Evolutionary conservation across 2,797 vertebrate species (phyloP), one percentile per base, ranked within the genome.

Genomic region (Gouania willdenowi): DNA sequence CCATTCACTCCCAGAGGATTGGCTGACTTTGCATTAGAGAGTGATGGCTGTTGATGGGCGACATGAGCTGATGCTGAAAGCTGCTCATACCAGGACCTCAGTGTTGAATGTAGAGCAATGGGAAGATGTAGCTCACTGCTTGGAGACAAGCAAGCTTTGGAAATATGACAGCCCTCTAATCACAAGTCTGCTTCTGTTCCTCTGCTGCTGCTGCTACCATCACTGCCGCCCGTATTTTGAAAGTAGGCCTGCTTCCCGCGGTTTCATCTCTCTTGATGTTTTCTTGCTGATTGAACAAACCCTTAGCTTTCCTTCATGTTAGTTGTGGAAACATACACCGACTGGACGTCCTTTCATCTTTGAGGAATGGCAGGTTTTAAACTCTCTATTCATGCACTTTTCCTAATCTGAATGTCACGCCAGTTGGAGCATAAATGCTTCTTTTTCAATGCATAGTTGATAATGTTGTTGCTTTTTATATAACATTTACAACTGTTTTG

Each of bases 211-310:
- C 55, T 25, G 36, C 48, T 26, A 28, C 50, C 26, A 39, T 55
- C 68, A 48, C 43, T 27, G 63, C 74, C 40, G 40, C 73, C 72
- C 49, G 50, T 75, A 47, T 79, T 81, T 64, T 77, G 62, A 75
- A 74, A 67, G 35, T 38, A 39, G 50, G 67, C 32, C 28, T 16
- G 5, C 13, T 46, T 59, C 50, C 54, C 20, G 16, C 36, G 45
- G 58, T 54, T 28, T 41, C 14, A 22, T 40, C 34, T 29, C 28
- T 61, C 19, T n/a, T 60, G 23, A 50, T 65, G 50, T 50, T 48
- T 73, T 59, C 64, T 25, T 62, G 58, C 56, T 58, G 63, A 79
- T 59, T 27, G 41, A 57, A 60, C 6, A 1, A 39, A 42, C 55
- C 39, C 52, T 66, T 64, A 39, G 44, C 48, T 65, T 62, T 59